These are phyloP conservation scores for Riparia riparia DNA, from an alignment of 2,113 vertebrate genomes.

Conservation along the genomic window DNA sequence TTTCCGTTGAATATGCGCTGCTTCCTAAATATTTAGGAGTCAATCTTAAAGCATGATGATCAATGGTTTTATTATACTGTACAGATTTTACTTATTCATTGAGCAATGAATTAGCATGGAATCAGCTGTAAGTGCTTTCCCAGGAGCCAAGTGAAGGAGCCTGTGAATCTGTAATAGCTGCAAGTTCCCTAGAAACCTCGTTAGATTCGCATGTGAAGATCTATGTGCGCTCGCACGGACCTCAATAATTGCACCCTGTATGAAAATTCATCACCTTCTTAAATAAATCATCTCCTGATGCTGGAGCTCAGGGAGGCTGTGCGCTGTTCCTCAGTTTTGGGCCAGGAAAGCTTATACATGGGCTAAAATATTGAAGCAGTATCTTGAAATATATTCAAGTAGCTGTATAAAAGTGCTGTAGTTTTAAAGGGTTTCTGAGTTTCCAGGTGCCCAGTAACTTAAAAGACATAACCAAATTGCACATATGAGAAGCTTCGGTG, in stretches of 20 bases:
- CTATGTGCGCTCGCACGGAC: fast-evolving
- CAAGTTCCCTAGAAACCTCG: conserved; percentile 23
- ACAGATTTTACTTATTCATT: conserved; percentile 62
- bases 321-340: background rate
- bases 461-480: fast-evolving
- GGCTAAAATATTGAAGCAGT: background rate
- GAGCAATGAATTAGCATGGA: conserved; percentile 56
- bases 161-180: conserved; percentile 21
- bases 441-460: background rate
- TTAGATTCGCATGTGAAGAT: background rate
- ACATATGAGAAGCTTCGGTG: fast-evolving
- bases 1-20: conserved; percentile 38
- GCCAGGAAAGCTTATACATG: background rate
- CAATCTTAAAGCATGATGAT: conserved; percentile 52
- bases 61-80: conserved; percentile 61
- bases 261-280: conserved; percentile 22
- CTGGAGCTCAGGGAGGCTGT: background rate
- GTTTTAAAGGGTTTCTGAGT: background rate
- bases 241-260: background rate
- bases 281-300: conserved; percentile 23
- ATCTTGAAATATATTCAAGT: background rate
- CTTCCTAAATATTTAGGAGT: conserved; percentile 73
- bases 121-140: conserved; percentile 37
- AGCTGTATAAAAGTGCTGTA: background rate
- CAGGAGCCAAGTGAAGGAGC: conserved; percentile 22